phyloP scores from a whole-genome alignment of 92 coral and sea anemone genomes.

The Porites lobata region DNA sequence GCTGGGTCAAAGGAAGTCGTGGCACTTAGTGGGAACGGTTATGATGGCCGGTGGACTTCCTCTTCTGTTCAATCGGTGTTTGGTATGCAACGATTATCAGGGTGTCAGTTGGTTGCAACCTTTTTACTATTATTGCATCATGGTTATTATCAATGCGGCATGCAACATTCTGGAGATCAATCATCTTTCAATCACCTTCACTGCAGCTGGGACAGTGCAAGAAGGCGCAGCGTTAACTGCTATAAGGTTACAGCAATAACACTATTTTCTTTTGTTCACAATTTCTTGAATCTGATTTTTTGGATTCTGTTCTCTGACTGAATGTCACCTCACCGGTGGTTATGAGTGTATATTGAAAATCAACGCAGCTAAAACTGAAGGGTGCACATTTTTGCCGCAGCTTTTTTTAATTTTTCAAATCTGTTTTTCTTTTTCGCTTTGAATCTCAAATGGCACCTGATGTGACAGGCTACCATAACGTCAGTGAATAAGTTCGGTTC shows the following conservation, averaged over 20 bases:
- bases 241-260: conserved; percentile 36
- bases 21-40: conserved; percentile 70
- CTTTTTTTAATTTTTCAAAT: no score
- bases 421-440: no score
- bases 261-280: background rate
- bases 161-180: conserved; percentile 66
- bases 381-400: no score
- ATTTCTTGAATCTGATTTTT: no score
- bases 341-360: no score
- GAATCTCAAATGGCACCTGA: no score
- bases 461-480: no score
- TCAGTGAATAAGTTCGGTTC: no score
- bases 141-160: conserved; percentile 34
- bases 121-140: conserved; percentile 24
- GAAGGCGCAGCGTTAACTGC: conserved; percentile 66
- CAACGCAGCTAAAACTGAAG: no score
- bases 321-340: no score
- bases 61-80: conserved; percentile 63
- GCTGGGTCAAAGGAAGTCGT: conserved; percentile 67
- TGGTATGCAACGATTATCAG: conserved; percentile 47
- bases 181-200: conserved; percentile 62
- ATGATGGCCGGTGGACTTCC: conserved; percentile 52
- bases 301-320: background rate
- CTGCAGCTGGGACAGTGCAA: conserved; percentile 41
- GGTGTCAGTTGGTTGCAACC: conserved; percentile 37